Base-by-base conservation (phyloP, 92 coral and sea anemone genomes). In the Siderastrea siderea region DNA sequence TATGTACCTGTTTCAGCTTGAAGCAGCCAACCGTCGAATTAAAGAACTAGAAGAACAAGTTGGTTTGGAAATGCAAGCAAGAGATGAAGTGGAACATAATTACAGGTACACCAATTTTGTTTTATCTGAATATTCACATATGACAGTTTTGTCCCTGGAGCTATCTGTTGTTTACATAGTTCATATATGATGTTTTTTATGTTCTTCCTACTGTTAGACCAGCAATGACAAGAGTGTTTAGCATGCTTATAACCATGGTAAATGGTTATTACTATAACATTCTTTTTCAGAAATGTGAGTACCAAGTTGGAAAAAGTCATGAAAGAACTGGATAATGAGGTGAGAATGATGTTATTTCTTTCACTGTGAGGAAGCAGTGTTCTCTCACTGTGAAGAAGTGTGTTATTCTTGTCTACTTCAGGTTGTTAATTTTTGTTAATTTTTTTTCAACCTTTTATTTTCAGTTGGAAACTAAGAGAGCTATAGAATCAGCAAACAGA, bases 281-380 rank as follows among this genome's bases (percentile, higher is more conserved):
- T 49, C 17, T 54, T 79, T 15, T 68, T 9, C 74, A 97, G 99
- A 79, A 83, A 80, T 61, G 95, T 94, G 19, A 80, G 96, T 63
- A 92, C 90, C 46, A 97, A 97, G 71, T 89, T 95, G 69, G 99
- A 97, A 66, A 97, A 97, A 78, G 89, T 95, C 70, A 86, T 95
- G 65, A 97, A 94, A 88, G 99, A 97, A 79, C 81, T 95, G 45
- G 99, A 97, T 68, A 82, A 55, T 48, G 98, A 97, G 98, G 99
- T 97, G 59, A 82, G 83, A 38, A 15, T 14, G 43, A 3, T 1
- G 26, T 38, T 67, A 67, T 6, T 65, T 26, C 38, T 26, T 26
- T 26, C 38, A 26, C 38, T 26, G 38, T 26, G 38, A 26, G 38
- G 38, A n/a, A 15, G 70, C 9, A 6, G 6, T n/a, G 17, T 65